phyloP scores from a whole-genome alignment of 2,113 vertebrate genomes.

The Lampris incognitus region DNA sequence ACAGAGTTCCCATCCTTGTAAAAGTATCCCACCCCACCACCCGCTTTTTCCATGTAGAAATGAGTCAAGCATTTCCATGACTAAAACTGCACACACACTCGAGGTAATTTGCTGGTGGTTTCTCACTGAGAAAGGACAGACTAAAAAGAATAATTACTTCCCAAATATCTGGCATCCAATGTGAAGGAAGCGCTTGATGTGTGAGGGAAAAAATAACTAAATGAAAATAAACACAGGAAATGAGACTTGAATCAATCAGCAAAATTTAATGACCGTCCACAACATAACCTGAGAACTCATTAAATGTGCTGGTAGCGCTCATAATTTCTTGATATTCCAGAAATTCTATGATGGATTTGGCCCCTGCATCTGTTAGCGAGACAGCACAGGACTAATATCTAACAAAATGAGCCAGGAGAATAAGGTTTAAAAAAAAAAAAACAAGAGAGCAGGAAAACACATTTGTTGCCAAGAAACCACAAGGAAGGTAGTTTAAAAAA shows the following conservation, averaged over 20 bases:
- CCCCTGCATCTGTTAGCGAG: background rate
- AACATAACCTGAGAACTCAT: too few relatives aligned
- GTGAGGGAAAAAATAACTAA: too few relatives aligned
- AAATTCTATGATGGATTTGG: too few relatives aligned
- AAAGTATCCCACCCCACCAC: background rate
- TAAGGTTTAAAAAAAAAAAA: background rate
- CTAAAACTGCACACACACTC: background rate
- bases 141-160: too few relatives aligned
- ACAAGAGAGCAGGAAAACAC: slow-evolving; percentile 3
- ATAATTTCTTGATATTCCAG: too few relatives aligned
- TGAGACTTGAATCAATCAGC: too few relatives aligned
- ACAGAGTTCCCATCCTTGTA: background rate
- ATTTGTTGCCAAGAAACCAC: slow-evolving; percentile 18
- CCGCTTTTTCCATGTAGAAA: background rate
- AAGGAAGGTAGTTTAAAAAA: slow-evolving; percentile 56
- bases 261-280: too few relatives aligned
- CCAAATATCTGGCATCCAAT: too few relatives aligned
- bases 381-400: background rate
- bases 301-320: too few relatives aligned
- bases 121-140: background rate
- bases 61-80: background rate
- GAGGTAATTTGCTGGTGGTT: background rate
- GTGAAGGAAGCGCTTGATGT: too few relatives aligned
- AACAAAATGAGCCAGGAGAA: background rate
- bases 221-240: too few relatives aligned